A percentile compares a stretch with the other conserved stretches of the same genome.
These are phyloP conservation scores for Hipposideros larvatus DNA, from an alignment of 2,797 vertebrate genomes.

Conservation along the genomic window DNA sequence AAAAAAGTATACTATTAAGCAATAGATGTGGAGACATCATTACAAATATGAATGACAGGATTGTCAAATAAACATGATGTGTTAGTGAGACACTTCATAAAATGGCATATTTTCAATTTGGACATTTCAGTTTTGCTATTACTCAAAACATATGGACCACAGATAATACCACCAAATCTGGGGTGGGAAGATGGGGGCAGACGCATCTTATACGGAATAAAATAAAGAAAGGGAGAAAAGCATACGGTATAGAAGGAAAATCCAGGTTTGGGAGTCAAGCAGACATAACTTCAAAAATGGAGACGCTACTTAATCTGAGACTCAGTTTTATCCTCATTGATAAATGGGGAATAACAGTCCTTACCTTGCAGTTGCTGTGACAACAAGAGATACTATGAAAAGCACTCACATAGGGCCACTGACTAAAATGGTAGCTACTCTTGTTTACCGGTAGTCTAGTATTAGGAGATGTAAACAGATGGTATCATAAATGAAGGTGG, in stretches of 20 bases:
- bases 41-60: not conserved
- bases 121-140: not conserved
- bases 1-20: not conserved
- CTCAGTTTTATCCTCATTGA: not conserved
- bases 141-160: not conserved
- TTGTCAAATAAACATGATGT: not conserved
- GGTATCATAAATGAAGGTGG: too few relatives aligned
- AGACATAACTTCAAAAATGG: not conserved
- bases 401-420: not conserved
- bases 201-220: not conserved
- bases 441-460: not conserved
- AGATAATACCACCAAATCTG: not conserved
- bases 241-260: not conserved
- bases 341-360: not conserved
- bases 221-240: not conserved
- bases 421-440: not conserved
- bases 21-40: not conserved
- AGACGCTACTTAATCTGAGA: not conserved
- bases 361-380: not conserved
- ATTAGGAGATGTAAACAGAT: not conserved
- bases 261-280: not conserved
- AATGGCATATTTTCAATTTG: not conserved
- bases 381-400: not conserved
- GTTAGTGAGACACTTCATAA: not conserved
- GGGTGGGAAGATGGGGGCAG: fast-evolving